Conservation (phyloP, 1,140 invertebrate genomes). For the Zaprionus capensis region DNA sequence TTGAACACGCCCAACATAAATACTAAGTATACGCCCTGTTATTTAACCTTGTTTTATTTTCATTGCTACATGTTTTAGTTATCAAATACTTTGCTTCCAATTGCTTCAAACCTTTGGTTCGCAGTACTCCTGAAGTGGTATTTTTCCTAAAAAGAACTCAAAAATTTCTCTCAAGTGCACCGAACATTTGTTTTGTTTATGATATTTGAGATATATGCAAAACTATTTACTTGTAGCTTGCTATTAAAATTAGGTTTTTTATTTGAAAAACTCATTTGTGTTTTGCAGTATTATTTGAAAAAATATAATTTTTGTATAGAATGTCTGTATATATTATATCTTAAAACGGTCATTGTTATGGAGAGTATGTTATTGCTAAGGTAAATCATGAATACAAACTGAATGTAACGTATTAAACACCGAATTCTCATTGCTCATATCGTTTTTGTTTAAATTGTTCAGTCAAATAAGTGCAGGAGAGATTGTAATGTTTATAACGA, state of each 20-base stretch:
- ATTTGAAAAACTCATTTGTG: constrained; percentile 5
- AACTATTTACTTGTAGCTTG: constrained; percentile 58
- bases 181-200: constrained; percentile 46
- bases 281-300: constrained; percentile 17
- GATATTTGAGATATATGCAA: constrained; percentile 58
- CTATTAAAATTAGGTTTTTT: constrained; percentile 31
- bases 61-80: constrained; percentile 36
- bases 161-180: constrained; percentile 53
- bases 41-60: constrained; percentile 38
- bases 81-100: constrained; percentile 61
- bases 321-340: constrained; percentile 32
- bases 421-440: neutral
- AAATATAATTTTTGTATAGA: constrained; percentile 29
- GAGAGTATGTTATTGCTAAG: constrained; percentile 21
- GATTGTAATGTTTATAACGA: neutral
- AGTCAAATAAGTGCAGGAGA: neutral
- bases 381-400: constrained; percentile 4
- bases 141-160: constrained; percentile 14
- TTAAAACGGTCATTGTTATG: constrained; percentile 7
- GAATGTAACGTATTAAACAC: neutral
- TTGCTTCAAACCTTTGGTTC: constrained; percentile 59
- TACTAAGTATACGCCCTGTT: constrained; percentile 68
- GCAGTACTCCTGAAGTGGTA: constrained; percentile 31
- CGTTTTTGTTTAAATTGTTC: neutral
- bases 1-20: constrained; percentile 54